A percentile compares a stretch with the other conserved stretches of the same genome.
These are phyloP conservation scores for Perca fluviatilis DNA, from an alignment of 2,113 vertebrate species.

Conservation along the genomic window DNA sequence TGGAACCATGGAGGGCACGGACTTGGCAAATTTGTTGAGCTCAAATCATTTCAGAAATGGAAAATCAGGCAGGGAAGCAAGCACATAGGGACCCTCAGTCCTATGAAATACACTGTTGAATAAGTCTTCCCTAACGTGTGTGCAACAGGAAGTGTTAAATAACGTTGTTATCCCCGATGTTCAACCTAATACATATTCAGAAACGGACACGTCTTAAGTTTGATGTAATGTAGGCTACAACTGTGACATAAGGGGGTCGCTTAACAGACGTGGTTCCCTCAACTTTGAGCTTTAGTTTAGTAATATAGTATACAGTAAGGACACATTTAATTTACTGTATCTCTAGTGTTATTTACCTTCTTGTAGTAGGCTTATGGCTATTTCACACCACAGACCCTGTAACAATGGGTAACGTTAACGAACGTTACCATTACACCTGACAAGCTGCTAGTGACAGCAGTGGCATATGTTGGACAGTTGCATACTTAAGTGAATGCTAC, in stretches of 20 bases:
- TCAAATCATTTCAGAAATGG: conserved; percentile 4
- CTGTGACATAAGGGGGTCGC: background rate
- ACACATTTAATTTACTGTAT: too few relatives aligned
- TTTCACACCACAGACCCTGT: background rate
- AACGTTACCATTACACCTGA: background rate
- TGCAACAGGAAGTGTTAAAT: conserved; percentile 10
- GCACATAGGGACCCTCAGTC: background rate
- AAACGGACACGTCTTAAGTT: background rate
- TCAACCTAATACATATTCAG: too few relatives aligned
- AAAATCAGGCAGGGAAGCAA: background rate
- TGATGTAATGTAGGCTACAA: background rate
- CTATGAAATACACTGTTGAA: background rate
- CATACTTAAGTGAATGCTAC: background rate
- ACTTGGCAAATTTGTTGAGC: background rate
- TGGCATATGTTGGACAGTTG: background rate
- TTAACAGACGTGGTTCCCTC: background rate
- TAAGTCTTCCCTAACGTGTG: conserved; percentile 21
- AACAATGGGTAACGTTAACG: background rate
- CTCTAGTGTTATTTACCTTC: background rate
- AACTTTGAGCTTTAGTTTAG: background rate
- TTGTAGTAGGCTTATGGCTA: background rate
- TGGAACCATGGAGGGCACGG: conserved; percentile 8
- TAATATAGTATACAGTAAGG: too few relatives aligned
- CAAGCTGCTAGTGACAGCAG: background rate
- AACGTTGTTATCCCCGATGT: background rate